Evolutionary conservation across 1,140 invertebrate species (phyloP).

Genomic region (Lucilia cuprina): DNA sequence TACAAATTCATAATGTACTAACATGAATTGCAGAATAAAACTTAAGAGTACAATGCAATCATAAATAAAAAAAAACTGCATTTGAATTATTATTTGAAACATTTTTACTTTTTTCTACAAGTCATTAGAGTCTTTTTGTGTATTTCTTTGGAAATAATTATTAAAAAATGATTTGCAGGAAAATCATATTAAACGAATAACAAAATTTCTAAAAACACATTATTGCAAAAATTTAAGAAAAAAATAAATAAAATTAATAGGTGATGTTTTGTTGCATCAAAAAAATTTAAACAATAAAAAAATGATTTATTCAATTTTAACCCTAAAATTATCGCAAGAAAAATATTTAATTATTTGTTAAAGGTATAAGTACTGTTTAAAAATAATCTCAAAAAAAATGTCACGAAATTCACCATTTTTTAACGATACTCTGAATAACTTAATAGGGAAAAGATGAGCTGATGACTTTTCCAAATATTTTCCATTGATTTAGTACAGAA

Average conservation of each 20-base stretch:
- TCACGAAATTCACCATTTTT: no score
- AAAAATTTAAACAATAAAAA: not conserved
- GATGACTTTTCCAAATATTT: no score
- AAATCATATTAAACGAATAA: not conserved
- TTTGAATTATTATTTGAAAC: not conserved
- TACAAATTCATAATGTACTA: not conserved
- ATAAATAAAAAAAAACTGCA: not conserved
- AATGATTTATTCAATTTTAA: not conserved
- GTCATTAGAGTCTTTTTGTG: constrained; percentile 5
- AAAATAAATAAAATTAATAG: no score
- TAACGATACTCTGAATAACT: no score
- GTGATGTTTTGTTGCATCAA: no score
- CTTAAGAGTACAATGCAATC: not conserved
- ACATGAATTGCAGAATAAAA: not conserved
- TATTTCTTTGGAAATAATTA: constrained; percentile 18
- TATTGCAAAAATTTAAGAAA: not conserved
- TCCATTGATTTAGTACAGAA: no score
- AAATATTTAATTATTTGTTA: no score
- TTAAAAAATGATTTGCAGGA: constrained; percentile 30
- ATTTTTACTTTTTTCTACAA: not conserved
- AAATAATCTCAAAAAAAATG: no score
- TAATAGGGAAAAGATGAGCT: no score
- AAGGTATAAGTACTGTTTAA: no score
- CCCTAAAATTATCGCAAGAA: no score
- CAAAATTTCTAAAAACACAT: not conserved